Conservation (phyloP, 2,888 invertebrate species). For the Lathronympha strigana region DNA sequence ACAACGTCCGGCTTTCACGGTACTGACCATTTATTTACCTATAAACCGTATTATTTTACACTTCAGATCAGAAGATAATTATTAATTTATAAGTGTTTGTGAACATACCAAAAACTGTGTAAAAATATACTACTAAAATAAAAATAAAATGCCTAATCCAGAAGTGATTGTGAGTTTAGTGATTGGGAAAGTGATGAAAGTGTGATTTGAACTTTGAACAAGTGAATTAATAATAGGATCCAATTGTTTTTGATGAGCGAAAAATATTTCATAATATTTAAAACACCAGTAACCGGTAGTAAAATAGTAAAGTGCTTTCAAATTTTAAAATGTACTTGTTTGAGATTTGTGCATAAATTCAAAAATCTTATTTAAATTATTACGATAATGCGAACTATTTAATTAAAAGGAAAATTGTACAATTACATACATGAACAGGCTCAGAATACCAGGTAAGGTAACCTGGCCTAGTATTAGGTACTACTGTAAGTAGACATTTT, state of each 20-base stretch:
- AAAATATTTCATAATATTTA: background rate
- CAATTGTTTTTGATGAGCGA: conserved; percentile 14
- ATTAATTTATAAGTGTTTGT: too few species aligned
- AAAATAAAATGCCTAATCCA: background rate
- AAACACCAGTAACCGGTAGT: too few species aligned
- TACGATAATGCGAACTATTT: too few species aligned
- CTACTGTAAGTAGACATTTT: too few species aligned
- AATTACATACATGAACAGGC: too few species aligned
- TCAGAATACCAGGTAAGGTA: too few species aligned
- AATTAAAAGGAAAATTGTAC: too few species aligned
- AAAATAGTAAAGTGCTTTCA: too few species aligned
- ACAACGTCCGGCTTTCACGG: conserved; percentile 71
- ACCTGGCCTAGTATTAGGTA: too few species aligned
- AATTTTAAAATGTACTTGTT: background rate
- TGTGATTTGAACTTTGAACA: too few species aligned
- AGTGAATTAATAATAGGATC: background rate
- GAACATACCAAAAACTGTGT: background rate
- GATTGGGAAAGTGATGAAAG: conserved; percentile 9
- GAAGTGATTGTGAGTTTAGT: conserved; percentile 25
- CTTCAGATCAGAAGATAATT: too few species aligned
- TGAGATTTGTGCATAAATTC: background rate
- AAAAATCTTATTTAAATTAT: too few species aligned
- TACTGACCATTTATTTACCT: conserved; percentile 50
- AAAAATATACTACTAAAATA: background rate
- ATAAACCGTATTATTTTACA: background rate